A percentile compares a stretch with the other conserved stretches of the same genome.
These are phyloP conservation scores for Melanophora roralis DNA, from an alignment of 2,888 invertebrate species.

Conservation along the genomic window DNA sequence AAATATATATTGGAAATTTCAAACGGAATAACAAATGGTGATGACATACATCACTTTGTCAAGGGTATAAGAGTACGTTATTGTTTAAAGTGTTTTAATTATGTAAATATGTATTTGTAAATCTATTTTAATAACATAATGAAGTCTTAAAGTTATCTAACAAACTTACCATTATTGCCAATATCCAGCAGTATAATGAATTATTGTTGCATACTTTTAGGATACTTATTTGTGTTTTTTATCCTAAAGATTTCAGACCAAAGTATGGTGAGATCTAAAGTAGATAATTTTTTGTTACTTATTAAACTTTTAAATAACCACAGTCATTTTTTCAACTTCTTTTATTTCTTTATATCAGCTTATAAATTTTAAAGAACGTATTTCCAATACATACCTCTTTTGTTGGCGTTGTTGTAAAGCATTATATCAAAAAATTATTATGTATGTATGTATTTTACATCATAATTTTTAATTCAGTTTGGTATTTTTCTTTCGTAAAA, in stretches of 20 bases:
- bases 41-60: too few relatives aligned
- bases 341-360: conserved; percentile 37
- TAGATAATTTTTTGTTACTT: neutral
- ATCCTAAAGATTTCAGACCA: neutral
- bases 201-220: neutral
- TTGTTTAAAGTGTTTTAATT: too few relatives aligned
- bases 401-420: neutral
- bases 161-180: neutral
- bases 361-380: conserved; percentile 36
- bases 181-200: neutral
- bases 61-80: too few relatives aligned
- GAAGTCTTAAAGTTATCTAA: too few relatives aligned
- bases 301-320: neutral
- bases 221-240: neutral
- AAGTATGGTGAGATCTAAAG: neutral
- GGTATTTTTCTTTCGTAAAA: neutral
- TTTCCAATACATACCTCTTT: neutral
- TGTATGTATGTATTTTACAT: neutral
- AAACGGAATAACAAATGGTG: too few relatives aligned
- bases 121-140: too few relatives aligned
- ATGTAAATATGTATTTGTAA: too few relatives aligned
- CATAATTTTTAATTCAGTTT: conserved; percentile 26
- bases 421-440: neutral
- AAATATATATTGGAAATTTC: too few relatives aligned
- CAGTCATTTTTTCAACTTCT: neutral